Evolutionary conservation across 1,140 invertebrate species (phyloP), one percentile per base, ranked within the genome.

Genomic region (Eufriesea mexicana): DNA sequence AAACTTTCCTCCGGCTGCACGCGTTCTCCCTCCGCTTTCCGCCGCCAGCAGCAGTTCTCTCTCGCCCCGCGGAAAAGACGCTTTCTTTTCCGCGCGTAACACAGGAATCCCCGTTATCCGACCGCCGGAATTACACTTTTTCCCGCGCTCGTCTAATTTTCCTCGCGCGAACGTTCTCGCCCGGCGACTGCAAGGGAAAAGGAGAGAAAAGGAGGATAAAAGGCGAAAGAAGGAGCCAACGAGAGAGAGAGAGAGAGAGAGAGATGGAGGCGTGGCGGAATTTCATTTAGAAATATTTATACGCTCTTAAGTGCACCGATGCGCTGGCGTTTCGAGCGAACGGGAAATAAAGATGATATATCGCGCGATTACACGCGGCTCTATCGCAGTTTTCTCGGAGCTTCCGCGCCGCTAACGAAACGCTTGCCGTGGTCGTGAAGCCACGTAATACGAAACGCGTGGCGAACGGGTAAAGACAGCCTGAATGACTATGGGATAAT

Each of bases 401-500:
- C 61, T 76, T 66, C 54, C 42, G 61, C 47, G 47, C 9, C 55
- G 78, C 72, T 82, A 82, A 82, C 79, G 81, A 78, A 78, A 83
- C 54, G 57, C 57, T 83, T 59, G n/a, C 49, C 42, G 18, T 45
- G 25, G 25, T 6, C 25, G 54, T n/a, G 79, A 23, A 28, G 45
- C 74, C 61, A 20, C 20, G 80, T 77, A 82, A 82, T 76, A 76
- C 64, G 70, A 35, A 47, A 61, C 49, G 55, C 67, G 45, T 45
- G 64, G 67, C 6, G 72, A 67, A 78, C 66, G 74, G 18, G 14
- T 62, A 61, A 83, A 86, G 62, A 82, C 78, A 83, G 79, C 83
- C 61, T 57, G 78, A 82, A 88, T 83, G 82, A 79, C 83, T 86
- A 84, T 83, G 82, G 84, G 90, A 91, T 91, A 90, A 91, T 91